These are phyloP conservation scores for Myotis planiceps DNA, from an alignment of 2,797 vertebrate genomes.

Conservation along the genomic window DNA sequence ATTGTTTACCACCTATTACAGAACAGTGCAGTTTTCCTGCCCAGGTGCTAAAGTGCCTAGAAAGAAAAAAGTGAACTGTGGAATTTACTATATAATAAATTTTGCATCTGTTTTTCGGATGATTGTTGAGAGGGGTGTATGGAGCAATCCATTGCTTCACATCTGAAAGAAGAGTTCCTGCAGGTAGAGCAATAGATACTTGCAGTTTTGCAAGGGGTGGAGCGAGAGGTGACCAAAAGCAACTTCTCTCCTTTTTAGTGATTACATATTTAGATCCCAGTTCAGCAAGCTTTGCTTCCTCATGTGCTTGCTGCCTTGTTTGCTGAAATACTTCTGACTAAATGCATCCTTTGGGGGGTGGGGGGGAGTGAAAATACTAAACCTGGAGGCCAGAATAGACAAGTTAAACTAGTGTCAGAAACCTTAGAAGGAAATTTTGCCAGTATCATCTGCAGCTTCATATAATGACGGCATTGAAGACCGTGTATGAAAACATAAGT, in stretches of 20 bases:
- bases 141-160: constrained; percentile 21
- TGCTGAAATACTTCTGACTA: constrained; percentile 81
- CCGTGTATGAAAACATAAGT: constrained; percentile 32
- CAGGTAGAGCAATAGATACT: constrained; percentile 2
- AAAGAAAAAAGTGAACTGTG: constrained; percentile 83
- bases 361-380: neutral
- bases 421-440: constrained; percentile 5
- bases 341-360: constrained; percentile 45
- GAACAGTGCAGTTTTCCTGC: constrained; percentile 77
- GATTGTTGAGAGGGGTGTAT: neutral
- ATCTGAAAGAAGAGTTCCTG: neutral
- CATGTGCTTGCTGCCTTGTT: constrained; percentile 68
- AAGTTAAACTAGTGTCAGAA: neutral
- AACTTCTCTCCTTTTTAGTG: constrained; percentile 68
- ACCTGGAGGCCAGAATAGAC: neutral
- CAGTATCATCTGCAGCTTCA: constrained; percentile 40
- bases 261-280: constrained; percentile 57
- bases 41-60: constrained; percentile 82
- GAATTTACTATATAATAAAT: constrained; percentile 64
- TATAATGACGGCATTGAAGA: neutral
- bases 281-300: constrained; percentile 67
- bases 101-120: neutral
- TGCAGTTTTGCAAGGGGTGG: constrained; percentile 47
- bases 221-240: constrained; percentile 61
- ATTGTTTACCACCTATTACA: constrained; percentile 41